Conservation (phyloP, 2,113 vertebrate genomes). For the Reinhardtius hippoglossoides region DNA sequence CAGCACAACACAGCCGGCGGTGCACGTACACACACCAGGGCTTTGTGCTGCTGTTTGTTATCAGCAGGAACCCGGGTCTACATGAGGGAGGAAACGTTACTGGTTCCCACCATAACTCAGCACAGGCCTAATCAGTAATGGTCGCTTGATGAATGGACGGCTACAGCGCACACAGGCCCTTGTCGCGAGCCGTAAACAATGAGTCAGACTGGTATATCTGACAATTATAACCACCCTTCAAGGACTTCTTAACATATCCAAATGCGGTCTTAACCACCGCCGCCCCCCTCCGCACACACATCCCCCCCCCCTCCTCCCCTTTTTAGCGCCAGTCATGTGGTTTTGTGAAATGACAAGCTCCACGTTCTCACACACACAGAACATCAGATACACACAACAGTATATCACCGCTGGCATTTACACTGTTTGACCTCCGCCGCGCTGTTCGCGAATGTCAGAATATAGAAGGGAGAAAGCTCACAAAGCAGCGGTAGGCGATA, state of each 20-base stretch:
- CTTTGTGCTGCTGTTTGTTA: conserved; percentile 69
- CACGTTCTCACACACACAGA: conserved; percentile 66
- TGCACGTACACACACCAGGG: conserved; percentile 54
- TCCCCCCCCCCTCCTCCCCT: conserved; percentile 4
- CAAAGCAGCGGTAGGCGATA: conserved; percentile 34
- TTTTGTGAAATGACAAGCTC: conserved; percentile 72
- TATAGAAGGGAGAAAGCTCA: conserved; percentile 19
- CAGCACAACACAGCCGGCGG: conserved; percentile 10
- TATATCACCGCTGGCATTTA: conserved; percentile 49
- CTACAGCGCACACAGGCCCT: conserved; percentile 37
- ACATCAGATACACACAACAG: conserved; percentile 49
- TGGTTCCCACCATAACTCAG: conserved; percentile 80
- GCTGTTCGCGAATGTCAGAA: conserved; percentile 27
- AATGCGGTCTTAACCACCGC: conserved; percentile 18
- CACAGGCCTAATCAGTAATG: conserved; percentile 64
- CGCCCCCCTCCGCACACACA: not conserved
- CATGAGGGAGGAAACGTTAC: conserved; percentile 70
- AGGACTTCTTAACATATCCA: conserved; percentile 63
- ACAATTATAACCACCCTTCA: conserved; percentile 62
- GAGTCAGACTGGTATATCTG: conserved; percentile 62
- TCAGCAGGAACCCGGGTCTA: conserved; percentile 75
- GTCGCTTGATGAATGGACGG: conserved; percentile 67
- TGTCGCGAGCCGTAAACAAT: conserved; percentile 65
- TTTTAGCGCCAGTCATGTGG: conserved; percentile 55
- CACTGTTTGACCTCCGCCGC: conserved; percentile 51